A percentile compares a stretch with the other conserved stretches of the same genome.
These are phyloP conservation scores for Alligator mississippiensis DNA, from an alignment of 2,113 vertebrate species.

Conservation along the genomic window DNA sequence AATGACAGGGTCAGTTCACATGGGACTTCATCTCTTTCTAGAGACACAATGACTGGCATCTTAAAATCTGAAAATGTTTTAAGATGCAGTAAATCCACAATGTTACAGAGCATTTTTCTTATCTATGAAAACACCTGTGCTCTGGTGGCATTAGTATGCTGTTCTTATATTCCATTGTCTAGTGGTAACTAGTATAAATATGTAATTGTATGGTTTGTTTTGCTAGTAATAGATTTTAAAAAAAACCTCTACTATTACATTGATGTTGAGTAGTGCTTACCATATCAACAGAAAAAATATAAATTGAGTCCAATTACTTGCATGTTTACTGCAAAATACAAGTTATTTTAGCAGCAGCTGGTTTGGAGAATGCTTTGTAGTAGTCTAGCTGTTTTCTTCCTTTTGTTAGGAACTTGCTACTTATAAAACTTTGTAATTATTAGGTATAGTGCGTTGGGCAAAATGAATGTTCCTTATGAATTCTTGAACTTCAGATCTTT, in stretches of 20 bases:
- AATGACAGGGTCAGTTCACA: slow-evolving; percentile 1
- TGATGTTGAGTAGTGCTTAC: slow-evolving; percentile 33
- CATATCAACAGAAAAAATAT: background rate
- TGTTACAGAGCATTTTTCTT: slow-evolving; percentile 56
- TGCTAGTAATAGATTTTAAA: slow-evolving; percentile 42
- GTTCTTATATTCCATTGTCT: slow-evolving; percentile 27
- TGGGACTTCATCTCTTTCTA: slow-evolving; percentile 39
- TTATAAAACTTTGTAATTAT: background rate
- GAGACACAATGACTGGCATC: slow-evolving; percentile 54
- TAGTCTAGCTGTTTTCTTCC: background rate
- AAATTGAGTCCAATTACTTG: slow-evolving; percentile 40
- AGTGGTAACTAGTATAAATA: slow-evolving; percentile 69
- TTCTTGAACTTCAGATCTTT: background rate
- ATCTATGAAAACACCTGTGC: slow-evolving; percentile 70
- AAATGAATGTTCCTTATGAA: background rate
- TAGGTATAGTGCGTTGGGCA: background rate
- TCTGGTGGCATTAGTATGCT: slow-evolving; percentile 68
- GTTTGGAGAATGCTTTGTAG: background rate
- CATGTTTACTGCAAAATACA: slow-evolving; percentile 23
- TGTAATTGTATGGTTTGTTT: slow-evolving; percentile 80
- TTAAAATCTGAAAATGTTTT: slow-evolving; percentile 30
- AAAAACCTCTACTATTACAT: background rate
- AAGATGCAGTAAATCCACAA: slow-evolving; percentile 51
- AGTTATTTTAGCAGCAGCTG: background rate
- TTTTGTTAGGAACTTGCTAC: background rate